Evolutionary conservation across 2,113 vertebrate species (phyloP).

Genomic region (Campylomormyrus numenius): DNA sequence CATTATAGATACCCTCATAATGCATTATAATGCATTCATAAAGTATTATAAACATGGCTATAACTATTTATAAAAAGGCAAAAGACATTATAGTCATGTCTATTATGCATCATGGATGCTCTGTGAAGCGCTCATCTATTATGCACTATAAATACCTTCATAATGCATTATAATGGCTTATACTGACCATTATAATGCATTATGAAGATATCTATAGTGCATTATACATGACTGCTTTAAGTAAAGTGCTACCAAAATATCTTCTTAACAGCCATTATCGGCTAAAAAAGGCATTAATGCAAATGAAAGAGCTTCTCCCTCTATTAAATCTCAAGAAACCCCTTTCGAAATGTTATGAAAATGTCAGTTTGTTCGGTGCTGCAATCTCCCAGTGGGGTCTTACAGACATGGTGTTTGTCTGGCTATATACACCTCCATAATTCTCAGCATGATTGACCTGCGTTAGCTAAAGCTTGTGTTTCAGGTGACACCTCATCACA

Average conservation of each 20-base stretch:
- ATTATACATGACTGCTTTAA: background rate
- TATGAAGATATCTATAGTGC: background rate
- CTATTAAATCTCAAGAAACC: background rate
- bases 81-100: background rate
- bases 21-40: background rate
- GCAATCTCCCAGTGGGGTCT: background rate
- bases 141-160: background rate
- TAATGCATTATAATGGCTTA: background rate
- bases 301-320: background rate
- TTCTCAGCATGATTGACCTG: background rate
- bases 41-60: background rate
- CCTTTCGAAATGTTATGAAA: background rate
- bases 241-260: background rate
- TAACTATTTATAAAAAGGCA: background rate
- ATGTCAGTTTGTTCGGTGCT: background rate
- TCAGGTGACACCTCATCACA: background rate
- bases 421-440: background rate
- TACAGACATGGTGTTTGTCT: too few relatives aligned
- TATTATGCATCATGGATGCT: background rate
- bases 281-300: background rate
- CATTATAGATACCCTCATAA: background rate
- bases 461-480: background rate
- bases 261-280: background rate
- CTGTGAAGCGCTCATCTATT: background rate
- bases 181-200: background rate